Evolutionary conservation across 2,888 invertebrate species (phyloP), one percentile per base, ranked within the genome.

Genomic region (Cryptops parisi): DNA sequence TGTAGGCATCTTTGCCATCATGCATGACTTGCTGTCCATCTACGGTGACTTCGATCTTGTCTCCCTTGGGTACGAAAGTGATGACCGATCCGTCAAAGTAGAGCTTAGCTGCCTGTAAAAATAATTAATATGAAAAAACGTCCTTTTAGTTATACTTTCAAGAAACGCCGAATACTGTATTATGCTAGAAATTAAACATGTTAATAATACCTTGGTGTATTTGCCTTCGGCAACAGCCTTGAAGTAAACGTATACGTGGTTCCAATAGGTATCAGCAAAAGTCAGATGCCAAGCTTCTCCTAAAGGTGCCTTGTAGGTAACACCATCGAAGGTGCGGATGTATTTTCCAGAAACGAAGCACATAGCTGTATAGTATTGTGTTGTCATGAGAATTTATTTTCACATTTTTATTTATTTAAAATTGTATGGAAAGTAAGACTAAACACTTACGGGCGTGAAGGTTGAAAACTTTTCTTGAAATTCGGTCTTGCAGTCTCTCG

Each of bases 251-350:
- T 22, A 9, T 22, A 45, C 45, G 21, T 45, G 19, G 17, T 45
- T 22, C 6, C 19, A 3, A 21, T 21, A 5, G 21, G 21, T 22
- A 17, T 26, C 15, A 25, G 47, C 47, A 25, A 47, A n/a, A 19
- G 62, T 44, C 3, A 62, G 55, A 19, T 60, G 59, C 54, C 58
- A 62, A 52, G 61, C 62, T 9, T 41, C 47, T 25, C 52, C 26
- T 25, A 57, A 24, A 22, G 56, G 39, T n/a, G 47, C 25, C n/a
- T 58, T 52, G 58, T 59, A 59, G 25, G 33, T 46, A 25, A 58
- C 53, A 2, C 46, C 47, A 46, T 59, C 59, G n/a, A 57, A 58
- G 17, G 59, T 59, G 19, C 41, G 50, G 22, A 58, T 53, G 26
- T 58, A 47, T 9, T 58, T 48, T 2, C 51, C 45, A 40, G 49